A percentile compares a stretch with the other conserved stretches of the same genome.
Conservation (phyloP, 2,113 vertebrate species). For the Condylura cristata region DNA sequence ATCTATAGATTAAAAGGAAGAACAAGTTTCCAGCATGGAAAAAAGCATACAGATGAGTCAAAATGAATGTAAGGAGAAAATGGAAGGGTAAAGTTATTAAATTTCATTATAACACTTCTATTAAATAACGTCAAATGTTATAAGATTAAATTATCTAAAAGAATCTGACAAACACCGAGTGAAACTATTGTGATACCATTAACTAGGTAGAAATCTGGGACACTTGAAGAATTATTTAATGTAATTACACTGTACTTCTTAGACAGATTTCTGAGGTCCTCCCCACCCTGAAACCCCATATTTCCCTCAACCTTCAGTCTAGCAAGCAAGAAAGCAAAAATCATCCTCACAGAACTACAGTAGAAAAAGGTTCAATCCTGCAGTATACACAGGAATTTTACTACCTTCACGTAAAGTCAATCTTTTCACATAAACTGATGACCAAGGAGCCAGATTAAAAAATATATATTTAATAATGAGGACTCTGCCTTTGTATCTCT, state of each 20-base stretch:
- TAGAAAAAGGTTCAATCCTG: too few species aligned
- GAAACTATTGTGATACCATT: not conserved
- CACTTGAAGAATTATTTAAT: not conserved
- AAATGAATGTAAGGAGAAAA: slow-evolving; percentile 10
- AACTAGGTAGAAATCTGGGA: not conserved
- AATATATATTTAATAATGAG: too few species aligned
- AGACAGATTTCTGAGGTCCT: not conserved
- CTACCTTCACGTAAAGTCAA: too few species aligned
- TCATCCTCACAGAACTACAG: too few species aligned
- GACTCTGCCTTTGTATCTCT: too few species aligned
- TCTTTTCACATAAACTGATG: too few species aligned
- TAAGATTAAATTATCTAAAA: not conserved
- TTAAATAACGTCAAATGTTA: not conserved
- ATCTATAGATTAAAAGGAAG: not conserved
- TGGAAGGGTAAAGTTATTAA: not conserved
- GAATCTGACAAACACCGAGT: not conserved
- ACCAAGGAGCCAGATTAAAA: too few species aligned
- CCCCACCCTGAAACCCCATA: too few species aligned
- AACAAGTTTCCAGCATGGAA: not conserved
- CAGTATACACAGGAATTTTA: too few species aligned
- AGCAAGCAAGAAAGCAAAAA: too few species aligned
- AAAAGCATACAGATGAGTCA: not conserved
- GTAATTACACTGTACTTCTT: not conserved
- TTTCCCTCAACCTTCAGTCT: too few species aligned
- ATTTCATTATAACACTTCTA: not conserved